Conservation (phyloP, 2,888 invertebrate genomes). For the Melangyna quadrimaculata region DNA sequence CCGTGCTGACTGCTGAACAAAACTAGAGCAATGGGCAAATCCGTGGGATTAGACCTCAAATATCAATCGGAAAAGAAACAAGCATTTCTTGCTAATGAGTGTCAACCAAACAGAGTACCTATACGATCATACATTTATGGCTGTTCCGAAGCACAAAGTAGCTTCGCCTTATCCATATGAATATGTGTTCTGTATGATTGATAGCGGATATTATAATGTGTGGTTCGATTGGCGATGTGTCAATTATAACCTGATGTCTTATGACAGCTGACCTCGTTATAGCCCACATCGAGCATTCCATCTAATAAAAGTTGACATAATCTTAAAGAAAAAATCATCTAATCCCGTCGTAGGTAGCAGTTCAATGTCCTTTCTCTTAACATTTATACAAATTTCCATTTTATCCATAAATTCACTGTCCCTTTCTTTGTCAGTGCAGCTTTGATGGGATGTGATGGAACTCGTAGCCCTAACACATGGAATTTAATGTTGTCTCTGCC, state of each 20-base stretch:
- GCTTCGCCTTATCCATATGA: no score
- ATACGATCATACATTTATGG: no score
- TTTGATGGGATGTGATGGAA: neutral
- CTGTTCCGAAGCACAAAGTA: no score
- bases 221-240: conserved; percentile 21
- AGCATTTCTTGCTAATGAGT: conserved; percentile 47
- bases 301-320: neutral
- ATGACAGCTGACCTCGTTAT: conserved; percentile 41
- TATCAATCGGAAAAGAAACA: neutral
- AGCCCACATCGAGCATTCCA: neutral
- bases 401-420: conserved; percentile 60
- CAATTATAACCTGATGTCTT: conserved; percentile 36
- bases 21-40: conserved; percentile 45
- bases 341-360: neutral
- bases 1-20: neutral
- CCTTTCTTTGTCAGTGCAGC: conserved; percentile 54
- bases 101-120: neutral
- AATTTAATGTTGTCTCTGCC: neutral
- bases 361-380: conserved; percentile 44
- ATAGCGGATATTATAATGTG: neutral
- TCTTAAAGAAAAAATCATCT: conserved; percentile 13
- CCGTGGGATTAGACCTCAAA: conserved; percentile 20
- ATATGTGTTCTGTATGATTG: neutral
- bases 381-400: conserved; percentile 48
- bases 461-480: neutral